Evolutionary conservation across 2,888 invertebrate genomes (phyloP).

Genomic region (Agrilus mali): DNA sequence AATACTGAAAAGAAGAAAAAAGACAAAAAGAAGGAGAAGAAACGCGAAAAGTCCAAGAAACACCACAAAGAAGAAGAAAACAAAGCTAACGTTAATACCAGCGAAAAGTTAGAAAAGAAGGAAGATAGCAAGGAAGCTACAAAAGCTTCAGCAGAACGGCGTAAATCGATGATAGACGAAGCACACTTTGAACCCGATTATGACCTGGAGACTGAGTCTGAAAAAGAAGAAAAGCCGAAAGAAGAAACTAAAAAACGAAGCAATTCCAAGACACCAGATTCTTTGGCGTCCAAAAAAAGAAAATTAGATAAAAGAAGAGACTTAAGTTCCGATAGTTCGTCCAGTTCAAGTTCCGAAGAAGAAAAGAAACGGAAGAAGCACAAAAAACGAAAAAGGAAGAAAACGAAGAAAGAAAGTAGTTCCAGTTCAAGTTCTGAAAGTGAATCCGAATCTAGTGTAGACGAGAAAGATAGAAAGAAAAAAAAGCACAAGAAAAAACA

Average conservation of each 20-base stretch:
- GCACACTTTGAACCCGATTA: constrained; percentile 65
- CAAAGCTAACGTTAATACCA: constrained; percentile 16
- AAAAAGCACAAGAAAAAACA: constrained; percentile 57
- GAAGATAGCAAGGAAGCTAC: constrained; percentile 6
- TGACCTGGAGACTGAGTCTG: constrained; percentile 52
- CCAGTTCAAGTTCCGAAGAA: constrained; percentile 28
- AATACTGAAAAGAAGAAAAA: constrained; percentile 20
- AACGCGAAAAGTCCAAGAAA: constrained; percentile 28
- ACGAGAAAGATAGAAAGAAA: constrained; percentile 54
- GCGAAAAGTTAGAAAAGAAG: constrained; percentile 32
- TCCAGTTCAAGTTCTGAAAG: constrained; percentile 54
- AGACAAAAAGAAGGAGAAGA: constrained; percentile 35
- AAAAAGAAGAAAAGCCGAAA: constrained; percentile 34
- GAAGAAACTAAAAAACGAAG: constrained; percentile 17
- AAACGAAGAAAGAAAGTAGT: constrained; percentile 46
- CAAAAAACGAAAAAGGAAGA: constrained; percentile 39
- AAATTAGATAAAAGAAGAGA: constrained; percentile 23
- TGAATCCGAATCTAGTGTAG: constrained; percentile 48
- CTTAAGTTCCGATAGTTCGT: constrained; percentile 32
- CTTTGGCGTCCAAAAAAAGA: constrained; percentile 36
- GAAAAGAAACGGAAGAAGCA: constrained; percentile 29
- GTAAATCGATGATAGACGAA: constrained; percentile 58
- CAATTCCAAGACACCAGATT: constrained; percentile 47
- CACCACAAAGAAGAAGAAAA: constrained; percentile 20
- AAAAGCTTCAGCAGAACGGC: constrained; percentile 29